These are phyloP conservation scores for Micrasema minimum DNA, from an alignment of 1,140 invertebrate genomes.

Conservation along the genomic window DNA sequence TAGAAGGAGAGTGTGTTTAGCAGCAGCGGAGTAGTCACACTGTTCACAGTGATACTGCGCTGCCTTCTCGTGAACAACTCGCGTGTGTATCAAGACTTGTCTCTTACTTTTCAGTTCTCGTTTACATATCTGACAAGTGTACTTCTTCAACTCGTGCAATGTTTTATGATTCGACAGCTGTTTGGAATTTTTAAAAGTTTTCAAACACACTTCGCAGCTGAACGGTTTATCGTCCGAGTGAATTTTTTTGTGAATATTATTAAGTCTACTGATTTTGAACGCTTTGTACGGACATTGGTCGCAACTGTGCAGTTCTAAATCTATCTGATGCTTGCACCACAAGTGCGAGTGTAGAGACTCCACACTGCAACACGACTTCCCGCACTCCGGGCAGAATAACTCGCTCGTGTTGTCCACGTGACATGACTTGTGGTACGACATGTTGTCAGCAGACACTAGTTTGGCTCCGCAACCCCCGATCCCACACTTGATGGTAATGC, in stretches of 20 bases:
- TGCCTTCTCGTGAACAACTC: constrained; percentile 75
- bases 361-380: constrained; percentile 66
- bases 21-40: constrained; percentile 76
- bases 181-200: constrained; percentile 80
- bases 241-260: constrained; percentile 76
- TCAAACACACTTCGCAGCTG: constrained; percentile 75
- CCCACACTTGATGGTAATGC: constrained; percentile 52
- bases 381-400: constrained; percentile 77
- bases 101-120: constrained; percentile 70
- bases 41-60: constrained; percentile 77
- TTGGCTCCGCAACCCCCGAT: constrained; percentile 58
- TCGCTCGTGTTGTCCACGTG: constrained; percentile 68
- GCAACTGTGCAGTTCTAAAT: constrained; percentile 80
- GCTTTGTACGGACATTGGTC: constrained; percentile 74
- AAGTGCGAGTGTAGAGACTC: constrained; percentile 77
- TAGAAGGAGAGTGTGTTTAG: constrained; percentile 72
- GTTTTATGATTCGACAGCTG: constrained; percentile 76
- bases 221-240: constrained; percentile 74
- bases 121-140: constrained; percentile 71
- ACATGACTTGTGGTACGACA: constrained; percentile 70
- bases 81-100: constrained; percentile 71
- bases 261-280: constrained; percentile 70
- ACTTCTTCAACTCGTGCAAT: constrained; percentile 66
- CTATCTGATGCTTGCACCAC: constrained; percentile 80
- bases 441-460: constrained; percentile 60